These are phyloP conservation scores for Sminthopsis crassicaudata DNA, from an alignment of 2,113 vertebrate species.

Conservation along the genomic window DNA sequence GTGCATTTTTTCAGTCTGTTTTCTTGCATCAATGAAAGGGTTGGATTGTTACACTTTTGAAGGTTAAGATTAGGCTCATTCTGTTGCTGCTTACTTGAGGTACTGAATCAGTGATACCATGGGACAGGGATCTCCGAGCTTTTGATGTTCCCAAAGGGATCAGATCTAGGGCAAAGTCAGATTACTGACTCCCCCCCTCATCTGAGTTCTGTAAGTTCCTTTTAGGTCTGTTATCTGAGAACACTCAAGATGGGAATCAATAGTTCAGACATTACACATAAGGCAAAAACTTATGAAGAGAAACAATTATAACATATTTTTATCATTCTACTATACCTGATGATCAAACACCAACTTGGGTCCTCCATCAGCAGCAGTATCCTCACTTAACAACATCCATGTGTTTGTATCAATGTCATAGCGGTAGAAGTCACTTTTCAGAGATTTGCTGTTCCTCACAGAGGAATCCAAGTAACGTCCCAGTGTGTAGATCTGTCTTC, in stretches of 20 bases:
- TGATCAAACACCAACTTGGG: constrained; percentile 99
- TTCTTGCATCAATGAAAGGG: background rate
- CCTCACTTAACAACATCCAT: constrained; percentile 96
- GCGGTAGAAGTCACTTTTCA: constrained; percentile 98
- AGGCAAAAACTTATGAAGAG: background rate
- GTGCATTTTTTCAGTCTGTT: background rate
- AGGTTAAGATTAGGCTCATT: background rate
- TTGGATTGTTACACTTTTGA: background rate
- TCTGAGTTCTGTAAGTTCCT: background rate
- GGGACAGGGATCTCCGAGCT: background rate
- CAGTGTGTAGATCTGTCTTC: constrained; percentile 97
- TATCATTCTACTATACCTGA: constrained; percentile 88
- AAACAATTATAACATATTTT: background rate
- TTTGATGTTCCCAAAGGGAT: background rate
- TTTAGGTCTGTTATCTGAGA: background rate
- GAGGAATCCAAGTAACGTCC: constrained; percentile 98
- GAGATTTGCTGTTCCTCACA: constrained; percentile 97
- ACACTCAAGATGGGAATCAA: constrained; percentile 2
- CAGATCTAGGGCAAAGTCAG: background rate
- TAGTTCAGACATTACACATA: background rate
- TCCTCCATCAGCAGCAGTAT: constrained; percentile 95
- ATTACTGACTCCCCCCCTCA: background rate
- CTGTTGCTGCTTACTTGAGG: background rate
- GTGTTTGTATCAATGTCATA: constrained; percentile 97
- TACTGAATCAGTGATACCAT: background rate